Base-by-base conservation (phyloP, 1,140 invertebrate genomes). In the Polyergus mexicanus region DNA sequence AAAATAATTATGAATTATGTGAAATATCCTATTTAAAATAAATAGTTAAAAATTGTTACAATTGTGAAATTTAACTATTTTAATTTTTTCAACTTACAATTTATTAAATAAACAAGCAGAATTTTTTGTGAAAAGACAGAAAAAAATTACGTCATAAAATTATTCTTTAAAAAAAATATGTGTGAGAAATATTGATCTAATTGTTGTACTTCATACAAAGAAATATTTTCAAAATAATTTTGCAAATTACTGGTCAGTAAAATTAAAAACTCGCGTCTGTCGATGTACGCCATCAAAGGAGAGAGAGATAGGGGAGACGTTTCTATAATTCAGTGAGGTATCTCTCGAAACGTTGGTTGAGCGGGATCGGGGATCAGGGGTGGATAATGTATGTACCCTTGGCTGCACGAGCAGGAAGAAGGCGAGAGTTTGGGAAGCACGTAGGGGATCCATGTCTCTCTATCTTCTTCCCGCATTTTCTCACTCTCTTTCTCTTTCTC, bases 351-450 rank as follows among this genome's bases (percentile, higher is more conserved):
- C 84, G 85, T 85, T 69, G 91, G 86, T 88, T 84, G 87, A 87
- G 84, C 74, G 77, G 85, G 86, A 87, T 86, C 87, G 86, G 88
- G 91, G 91, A 91, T 92, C 89, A 91, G 92, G 90, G 92, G 88
- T 81, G 91, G 88, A 93, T 94, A 94, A 94, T 94, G 92, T 94
- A 94, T 94, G 93, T 94, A 94, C 93, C 94, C 94, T 93, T 88
- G 88, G 88, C 84, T 68, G 87, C 72, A 44, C 54, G 72, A 83
- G 88, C 60, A 68, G 63, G 80, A 83, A 87, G 77, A 83, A 89
- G 47, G 75, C 86, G 86, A 86, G 86, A 72, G 58, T 16, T 66
- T 35, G 35, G 65, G 65, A 78, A 85, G 84, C 85, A 87, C 63
- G 58, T 81, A 85, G 77, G 71, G 77, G 80, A 62, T 77, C 58